Base-by-base conservation (phyloP, 2,797 vertebrate species). In the Hemitrygon akajei region DNA sequence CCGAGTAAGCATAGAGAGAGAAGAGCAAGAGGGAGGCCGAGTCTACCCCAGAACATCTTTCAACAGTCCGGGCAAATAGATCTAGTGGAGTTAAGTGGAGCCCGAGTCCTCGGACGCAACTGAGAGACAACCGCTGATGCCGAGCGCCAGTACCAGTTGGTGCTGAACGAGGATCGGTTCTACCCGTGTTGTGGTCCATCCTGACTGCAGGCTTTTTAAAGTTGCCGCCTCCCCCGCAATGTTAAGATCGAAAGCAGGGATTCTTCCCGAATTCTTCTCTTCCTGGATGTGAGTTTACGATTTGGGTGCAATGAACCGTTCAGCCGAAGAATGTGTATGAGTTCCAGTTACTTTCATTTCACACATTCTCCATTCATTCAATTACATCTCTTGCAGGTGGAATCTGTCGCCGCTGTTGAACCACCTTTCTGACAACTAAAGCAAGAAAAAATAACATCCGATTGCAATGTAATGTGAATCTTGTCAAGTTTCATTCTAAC, bases 201-300 rank as follows among this genome's bases (percentile, higher is more conserved):
- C 71, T 16, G 91, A 75, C 71, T 58, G 40, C 73, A 56, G 71
- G 6, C 91, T 93, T 75, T 93, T 76, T 93, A 76, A 93, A 93
- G 66, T 56, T 73, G 22, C 91, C 27, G 25, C 9, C 69, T 92
- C 91, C 91, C 91, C 69, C 69, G 37, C 20, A 18, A 20, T 30
- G 14, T 76, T 93, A 30, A 76, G 40, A 93, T 30, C 37, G 66
- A 76, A 76, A 93, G 69, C 1, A 30, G 37, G 6, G 37, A 5
- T 14, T 92, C 25, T 93, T 76, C 63, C 40, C 11, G 25, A 25
- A 75, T 16, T 76, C 4, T 56, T 75, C 22, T 27, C 47, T 20
- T 63, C 10, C 20, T 25, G 71, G 71, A 73, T 73, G 25, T 20
- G 71, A 20, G 22, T 22, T 25, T 22, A 73, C 2, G 71, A 25